Conservation (phyloP, 1,140 invertebrate species). For the Pseudachorutes palmiensis region DNA sequence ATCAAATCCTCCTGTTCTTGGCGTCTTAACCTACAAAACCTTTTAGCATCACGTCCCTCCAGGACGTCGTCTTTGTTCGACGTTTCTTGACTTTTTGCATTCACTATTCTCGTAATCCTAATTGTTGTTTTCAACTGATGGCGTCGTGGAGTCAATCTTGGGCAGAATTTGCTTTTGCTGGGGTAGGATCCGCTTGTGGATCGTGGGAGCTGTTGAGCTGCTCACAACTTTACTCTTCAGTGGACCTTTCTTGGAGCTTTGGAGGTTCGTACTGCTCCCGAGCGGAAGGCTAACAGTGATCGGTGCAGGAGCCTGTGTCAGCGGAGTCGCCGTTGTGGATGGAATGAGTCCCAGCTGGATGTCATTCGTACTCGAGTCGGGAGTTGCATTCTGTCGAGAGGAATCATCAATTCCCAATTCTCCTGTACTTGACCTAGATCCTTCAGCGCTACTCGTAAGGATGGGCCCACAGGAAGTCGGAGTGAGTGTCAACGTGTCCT, state of each 20-base stretch:
- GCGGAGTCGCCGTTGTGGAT: background rate
- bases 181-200: constrained; percentile 30
- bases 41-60: background rate
- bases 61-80: no score
- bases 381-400: constrained; percentile 35
- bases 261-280: constrained; percentile 3
- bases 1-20: background rate
- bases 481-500: constrained; percentile 20
- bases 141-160: constrained; percentile 38
- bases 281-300: constrained; percentile 19
- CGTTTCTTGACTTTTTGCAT: no score
- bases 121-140: constrained; percentile 30
- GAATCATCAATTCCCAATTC: constrained; percentile 30
- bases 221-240: constrained; percentile 34
- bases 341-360: constrained; percentile 23
- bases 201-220: constrained; percentile 29
- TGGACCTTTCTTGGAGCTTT: constrained; percentile 24
- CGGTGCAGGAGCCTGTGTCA: background rate
- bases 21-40: background rate
- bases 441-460: constrained; percentile 4
- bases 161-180: constrained; percentile 38
- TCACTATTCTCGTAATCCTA: no score
- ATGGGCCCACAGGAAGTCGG: constrained; percentile 6
- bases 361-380: constrained; percentile 38
- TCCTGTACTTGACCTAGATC: constrained; percentile 7